Evolutionary conservation across 2,888 invertebrate species (phyloP).

Genomic region (Chaitophorus viminalis): DNA sequence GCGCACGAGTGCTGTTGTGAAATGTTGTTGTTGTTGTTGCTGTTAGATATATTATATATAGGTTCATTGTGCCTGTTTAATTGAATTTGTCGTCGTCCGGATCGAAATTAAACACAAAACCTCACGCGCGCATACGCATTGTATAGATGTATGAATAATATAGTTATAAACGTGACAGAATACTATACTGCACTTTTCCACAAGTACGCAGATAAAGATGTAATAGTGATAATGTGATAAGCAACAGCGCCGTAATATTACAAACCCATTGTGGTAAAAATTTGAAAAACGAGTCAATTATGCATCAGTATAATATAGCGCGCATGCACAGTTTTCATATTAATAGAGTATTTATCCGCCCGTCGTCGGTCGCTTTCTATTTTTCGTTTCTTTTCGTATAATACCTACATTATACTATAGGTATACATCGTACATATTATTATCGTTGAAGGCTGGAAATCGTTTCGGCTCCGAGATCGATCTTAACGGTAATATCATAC

Average conservation of each 20-base stretch:
- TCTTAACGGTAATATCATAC: not conserved
- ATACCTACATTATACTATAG: no score
- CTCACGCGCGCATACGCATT: not conserved
- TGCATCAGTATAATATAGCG: no score
- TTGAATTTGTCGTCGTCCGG: slow-evolving; percentile 49
- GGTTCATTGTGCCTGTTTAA: slow-evolving; percentile 56
- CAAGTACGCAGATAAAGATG: slow-evolving; percentile 7
- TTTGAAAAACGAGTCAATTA: slow-evolving; percentile 10
- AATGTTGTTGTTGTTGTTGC: no score
- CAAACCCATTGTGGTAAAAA: slow-evolving; percentile 20
- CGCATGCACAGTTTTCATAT: not conserved
- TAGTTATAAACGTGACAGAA: slow-evolving; percentile 22
- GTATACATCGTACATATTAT: no score
- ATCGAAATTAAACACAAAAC: slow-evolving; percentile 44
- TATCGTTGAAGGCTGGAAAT: no score
- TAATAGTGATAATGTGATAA: not conserved
- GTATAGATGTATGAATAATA: no score
- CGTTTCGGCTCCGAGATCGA: slow-evolving; percentile 6
- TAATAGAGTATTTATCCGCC: not conserved
- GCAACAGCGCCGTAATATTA: not conserved
- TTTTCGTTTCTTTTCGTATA: slow-evolving; percentile 19
- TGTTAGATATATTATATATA: not conserved
- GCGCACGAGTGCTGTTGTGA: slow-evolving; percentile 10
- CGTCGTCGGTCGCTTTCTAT: not conserved
- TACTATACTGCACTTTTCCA: slow-evolving; percentile 13